Base-by-base conservation (phyloP, 2,113 vertebrate species). In the Carassius carassius region DNA sequence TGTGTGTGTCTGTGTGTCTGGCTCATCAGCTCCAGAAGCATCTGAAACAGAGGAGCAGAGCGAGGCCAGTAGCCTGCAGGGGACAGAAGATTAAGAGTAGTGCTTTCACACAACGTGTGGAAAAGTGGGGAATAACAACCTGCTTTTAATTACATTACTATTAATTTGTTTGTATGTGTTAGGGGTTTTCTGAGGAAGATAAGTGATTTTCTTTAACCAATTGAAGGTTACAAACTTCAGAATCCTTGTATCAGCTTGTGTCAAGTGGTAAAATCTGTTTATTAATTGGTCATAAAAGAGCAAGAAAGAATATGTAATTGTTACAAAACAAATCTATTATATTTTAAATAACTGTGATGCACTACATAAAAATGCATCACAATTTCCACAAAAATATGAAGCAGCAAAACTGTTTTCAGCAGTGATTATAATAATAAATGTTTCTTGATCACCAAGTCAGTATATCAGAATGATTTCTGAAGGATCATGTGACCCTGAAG, bases 51-150 rank as follows among this genome's bases (percentile, higher is more conserved):
- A 58, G 25, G 72, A 32, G 51, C 76, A n/a, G 87, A 25, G 74
- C 72, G 76, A 77, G 58, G 58, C 78, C 32, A 67, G 74, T 41
- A 89, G 89, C 88, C 90, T 87, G 93, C 90, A 91, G 92, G 89
- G 87, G 76, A 91, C 91, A 90, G 67, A 49, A 84, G 84, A 93
- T 93, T 92, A 93, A 32, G 69, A 91, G 84, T 84, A 85, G 86
- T 87, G 87, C 87, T 88, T 90, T 65, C 80, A 84, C 87, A 89
- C 80, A 76, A 84, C 21, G 21, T 78, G 81, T 60, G 84, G 81
- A 85, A 86, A 79, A 83, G 70, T 81, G 88, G 89, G 88, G 89
- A 91, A 87, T 82, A 91, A 74, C 88, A 89, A 87, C 89, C 86
- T 76, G 88, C 67, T 89, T 92, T 90, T 92, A 90, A 90, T 93